Evolutionary conservation across 92 coral and sea anemone genomes (phyloP).

Genomic region (Pocillopora meandrina): DNA sequence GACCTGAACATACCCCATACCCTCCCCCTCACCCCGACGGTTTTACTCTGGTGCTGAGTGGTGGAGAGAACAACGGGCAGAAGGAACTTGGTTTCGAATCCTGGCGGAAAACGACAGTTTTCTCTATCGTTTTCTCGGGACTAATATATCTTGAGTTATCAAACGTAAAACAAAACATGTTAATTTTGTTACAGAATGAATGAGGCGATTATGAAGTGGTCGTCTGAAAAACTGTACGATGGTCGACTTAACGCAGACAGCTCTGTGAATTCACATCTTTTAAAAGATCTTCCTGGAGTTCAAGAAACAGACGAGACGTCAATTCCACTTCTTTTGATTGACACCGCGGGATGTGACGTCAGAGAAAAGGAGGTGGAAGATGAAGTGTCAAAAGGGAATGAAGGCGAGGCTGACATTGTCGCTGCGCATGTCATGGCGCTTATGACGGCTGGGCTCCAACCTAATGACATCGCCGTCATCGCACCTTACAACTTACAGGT

Average conservation of each 20-base stretch:
- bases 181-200: constrained; percentile 72
- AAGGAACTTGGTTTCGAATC: too few species aligned
- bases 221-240: constrained; percentile 84
- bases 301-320: constrained; percentile 83
- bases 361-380: constrained; percentile 77
- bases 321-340: constrained; percentile 86
- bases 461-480: constrained; percentile 87
- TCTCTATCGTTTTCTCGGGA: too few species aligned
- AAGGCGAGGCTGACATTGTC: constrained; percentile 98
- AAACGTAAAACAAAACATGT: not conserved
- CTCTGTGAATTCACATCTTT: constrained; percentile 83
- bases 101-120: too few species aligned
- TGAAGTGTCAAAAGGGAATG: constrained; percentile 95
- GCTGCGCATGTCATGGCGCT: constrained; percentile 84
- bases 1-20: too few species aligned
- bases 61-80: too few species aligned
- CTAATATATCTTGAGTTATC: too few species aligned
- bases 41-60: too few species aligned
- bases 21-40: too few species aligned
- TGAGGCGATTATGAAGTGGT: constrained; percentile 94
- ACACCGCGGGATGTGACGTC: constrained; percentile 99
- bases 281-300: constrained; percentile 80
- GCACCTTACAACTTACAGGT: constrained; percentile 98
- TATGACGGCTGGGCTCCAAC: constrained; percentile 85
- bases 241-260: constrained; percentile 76